Conservation (phyloP, 2,797 vertebrate species). For the Pitangus sulphuratus region DNA sequence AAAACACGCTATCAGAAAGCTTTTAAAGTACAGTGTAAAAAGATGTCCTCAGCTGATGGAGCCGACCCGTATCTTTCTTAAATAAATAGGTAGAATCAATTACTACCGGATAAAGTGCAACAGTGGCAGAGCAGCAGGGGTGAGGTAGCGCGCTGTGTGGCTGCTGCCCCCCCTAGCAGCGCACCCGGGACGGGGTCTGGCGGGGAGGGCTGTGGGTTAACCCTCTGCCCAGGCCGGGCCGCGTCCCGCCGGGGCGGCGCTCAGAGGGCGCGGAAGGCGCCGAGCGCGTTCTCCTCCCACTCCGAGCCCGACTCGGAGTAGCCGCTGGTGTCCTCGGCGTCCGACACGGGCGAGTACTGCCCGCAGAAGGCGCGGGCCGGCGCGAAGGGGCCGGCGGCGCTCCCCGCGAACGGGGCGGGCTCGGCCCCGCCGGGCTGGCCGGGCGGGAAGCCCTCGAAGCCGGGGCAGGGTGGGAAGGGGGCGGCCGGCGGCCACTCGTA, state of each 20-base stretch:
- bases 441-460: slow-evolving; percentile 82
- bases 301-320: slow-evolving; percentile 67
- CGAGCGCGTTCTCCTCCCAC: slow-evolving; percentile 80
- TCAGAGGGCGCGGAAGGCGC: slow-evolving; percentile 32
- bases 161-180: background rate
- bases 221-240: fast-evolving
- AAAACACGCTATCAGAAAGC: background rate
- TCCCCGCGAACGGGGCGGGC: slow-evolving; percentile 68
- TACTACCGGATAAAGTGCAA: slow-evolving; percentile 49
- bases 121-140: background rate
- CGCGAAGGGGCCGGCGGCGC: background rate
- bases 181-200: no score
- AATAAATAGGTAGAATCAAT: slow-evolving; percentile 45
- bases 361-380: slow-evolving; percentile 20
- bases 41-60: background rate
- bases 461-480: slow-evolving; percentile 60
- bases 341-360: slow-evolving; percentile 78
- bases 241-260: background rate
- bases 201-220: background rate
- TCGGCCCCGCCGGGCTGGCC: slow-evolving; percentile 82
- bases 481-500: background rate
- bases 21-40: background rate
- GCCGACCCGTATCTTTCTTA: background rate
- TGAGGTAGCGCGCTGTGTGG: background rate
- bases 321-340: slow-evolving; percentile 37